Conservation (phyloP, 2,888 invertebrate genomes). For the Eledona agricola region DNA sequence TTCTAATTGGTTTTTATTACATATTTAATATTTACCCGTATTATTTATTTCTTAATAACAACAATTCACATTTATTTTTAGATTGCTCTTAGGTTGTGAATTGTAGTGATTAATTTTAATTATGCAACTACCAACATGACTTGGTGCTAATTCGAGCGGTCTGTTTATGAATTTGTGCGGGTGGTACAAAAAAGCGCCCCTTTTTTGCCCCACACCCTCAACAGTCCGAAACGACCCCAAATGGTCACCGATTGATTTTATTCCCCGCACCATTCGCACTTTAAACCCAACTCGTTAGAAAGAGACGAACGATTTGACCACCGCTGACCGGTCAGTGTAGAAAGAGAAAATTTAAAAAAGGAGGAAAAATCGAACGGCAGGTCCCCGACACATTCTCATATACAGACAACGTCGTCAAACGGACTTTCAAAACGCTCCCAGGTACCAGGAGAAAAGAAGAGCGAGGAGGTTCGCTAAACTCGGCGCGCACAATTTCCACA, state of each 20-base stretch:
- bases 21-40: too few species aligned
- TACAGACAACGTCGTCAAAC: conserved; percentile 51
- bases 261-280: neutral
- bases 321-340: conserved; percentile 27
- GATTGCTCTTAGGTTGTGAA: too few species aligned
- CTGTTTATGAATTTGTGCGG: too few species aligned
- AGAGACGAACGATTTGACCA: conserved; percentile 16
- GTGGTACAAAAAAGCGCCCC: too few species aligned
- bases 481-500: conserved; percentile 4
- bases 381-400: conserved; percentile 25
- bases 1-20: too few species aligned
- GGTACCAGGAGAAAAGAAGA: conserved; percentile 48
- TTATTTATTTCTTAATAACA: too few species aligned
- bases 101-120: too few species aligned
- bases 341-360: conserved; percentile 31
- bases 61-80: too few species aligned
- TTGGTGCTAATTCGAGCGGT: too few species aligned
- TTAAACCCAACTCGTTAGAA: conserved; percentile 19
- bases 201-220: too few species aligned
- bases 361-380: conserved; percentile 21
- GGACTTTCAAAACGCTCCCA: conserved; percentile 55
- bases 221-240: too few species aligned
- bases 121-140: too few species aligned
- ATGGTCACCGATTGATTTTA: neutral
- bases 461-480: conserved; percentile 32